A percentile compares a stretch with the other conserved stretches of the same genome.
Conservation (phyloP, 2,888 invertebrate species). For the Rhyacophila evoluta region DNA sequence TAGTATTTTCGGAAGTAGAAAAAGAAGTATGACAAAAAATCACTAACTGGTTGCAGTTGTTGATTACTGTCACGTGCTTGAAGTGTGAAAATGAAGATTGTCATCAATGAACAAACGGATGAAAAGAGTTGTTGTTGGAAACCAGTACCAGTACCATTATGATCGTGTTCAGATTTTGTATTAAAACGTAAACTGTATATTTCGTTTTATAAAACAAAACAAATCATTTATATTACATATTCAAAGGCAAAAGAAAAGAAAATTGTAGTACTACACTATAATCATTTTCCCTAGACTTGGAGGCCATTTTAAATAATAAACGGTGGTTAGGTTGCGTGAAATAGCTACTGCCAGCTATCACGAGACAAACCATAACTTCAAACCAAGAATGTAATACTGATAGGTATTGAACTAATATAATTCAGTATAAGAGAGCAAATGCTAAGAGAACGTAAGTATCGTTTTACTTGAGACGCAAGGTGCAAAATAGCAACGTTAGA, state of each 20-base stretch:
- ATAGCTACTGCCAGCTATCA: conserved; percentile 13
- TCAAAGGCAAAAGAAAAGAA: not conserved
- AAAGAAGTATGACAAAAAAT: no score
- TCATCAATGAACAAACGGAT: no score
- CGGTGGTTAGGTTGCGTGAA: not conserved
- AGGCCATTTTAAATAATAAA: not conserved
- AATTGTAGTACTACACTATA: not conserved
- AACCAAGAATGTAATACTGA: not conserved
- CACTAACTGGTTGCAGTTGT: no score
- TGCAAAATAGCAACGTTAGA: not conserved
- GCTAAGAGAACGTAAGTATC: not conserved
- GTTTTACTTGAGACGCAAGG: not conserved
- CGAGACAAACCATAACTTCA: not conserved
- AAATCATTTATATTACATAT: no score
- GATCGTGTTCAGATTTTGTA: no score
- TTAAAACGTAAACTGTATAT: no score
- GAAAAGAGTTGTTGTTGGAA: no score
- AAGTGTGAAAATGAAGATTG: no score
- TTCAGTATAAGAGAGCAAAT: not conserved
- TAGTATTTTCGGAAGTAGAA: no score
- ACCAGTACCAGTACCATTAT: no score
- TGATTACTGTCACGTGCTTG: no score
- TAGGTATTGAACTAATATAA: not conserved
- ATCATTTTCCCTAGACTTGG: not conserved
- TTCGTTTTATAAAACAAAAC: no score